phyloP scores from a whole-genome alignment of 2,888 invertebrate species.

The Brenthis hecate region DNA sequence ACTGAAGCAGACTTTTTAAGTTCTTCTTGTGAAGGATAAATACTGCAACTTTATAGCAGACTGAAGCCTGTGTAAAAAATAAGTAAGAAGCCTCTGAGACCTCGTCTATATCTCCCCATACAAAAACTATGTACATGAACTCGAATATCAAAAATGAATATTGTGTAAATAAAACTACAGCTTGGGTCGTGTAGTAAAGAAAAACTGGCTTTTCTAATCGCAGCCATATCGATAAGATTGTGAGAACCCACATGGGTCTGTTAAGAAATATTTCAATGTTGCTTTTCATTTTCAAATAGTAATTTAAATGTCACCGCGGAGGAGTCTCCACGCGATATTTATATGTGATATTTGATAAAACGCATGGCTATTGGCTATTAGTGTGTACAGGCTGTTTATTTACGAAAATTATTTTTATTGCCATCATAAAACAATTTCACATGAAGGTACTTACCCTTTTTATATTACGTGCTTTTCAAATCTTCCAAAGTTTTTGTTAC shows the following conservation, averaged over 20 bases:
- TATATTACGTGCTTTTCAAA: too few species aligned
- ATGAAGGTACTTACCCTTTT: too few species aligned
- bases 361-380: too few species aligned
- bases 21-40: constrained; percentile 57
- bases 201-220: constrained; percentile 46
- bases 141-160: constrained; percentile 65
- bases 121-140: constrained; percentile 59
- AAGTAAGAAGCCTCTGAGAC: constrained; percentile 67
- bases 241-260: constrained; percentile 55
- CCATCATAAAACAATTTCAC: too few species aligned
- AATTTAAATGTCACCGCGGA: neutral
- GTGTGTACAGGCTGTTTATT: too few species aligned
- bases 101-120: constrained; percentile 66
- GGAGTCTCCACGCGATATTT: neutral
- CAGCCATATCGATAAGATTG: constrained; percentile 61
- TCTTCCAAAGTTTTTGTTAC: too few species aligned
- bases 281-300: constrained; percentile 4
- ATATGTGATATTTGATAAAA: too few species aligned
- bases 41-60: constrained; percentile 65
- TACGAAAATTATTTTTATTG: too few species aligned
- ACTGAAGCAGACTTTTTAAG: constrained; percentile 49
- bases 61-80: constrained; percentile 67
- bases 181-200: constrained; percentile 51
- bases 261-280: constrained; percentile 54
- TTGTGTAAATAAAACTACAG: constrained; percentile 56